Evolutionary conservation across 2,113 vertebrate genomes (phyloP).

Genomic region (Eptesicus fuscus): DNA sequence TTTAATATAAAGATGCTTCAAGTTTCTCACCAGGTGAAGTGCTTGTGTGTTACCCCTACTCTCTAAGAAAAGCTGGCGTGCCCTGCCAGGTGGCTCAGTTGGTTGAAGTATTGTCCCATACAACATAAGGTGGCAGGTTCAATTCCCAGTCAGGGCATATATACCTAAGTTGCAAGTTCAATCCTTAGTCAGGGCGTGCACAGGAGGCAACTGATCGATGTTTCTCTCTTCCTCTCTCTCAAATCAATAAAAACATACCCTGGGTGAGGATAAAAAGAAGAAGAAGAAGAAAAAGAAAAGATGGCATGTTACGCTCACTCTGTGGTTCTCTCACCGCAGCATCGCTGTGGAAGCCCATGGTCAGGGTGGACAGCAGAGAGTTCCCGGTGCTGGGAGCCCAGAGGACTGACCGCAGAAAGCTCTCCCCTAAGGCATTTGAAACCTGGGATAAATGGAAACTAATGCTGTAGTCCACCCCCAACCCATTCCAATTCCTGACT

Average conservation of each 20-base stretch:
- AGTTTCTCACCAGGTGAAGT: neutral
- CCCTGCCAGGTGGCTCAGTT: neutral
- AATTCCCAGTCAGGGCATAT: neutral
- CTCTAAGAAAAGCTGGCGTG: neutral
- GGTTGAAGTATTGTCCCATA: neutral
- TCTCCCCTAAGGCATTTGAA: accelerated
- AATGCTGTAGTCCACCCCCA: neutral
- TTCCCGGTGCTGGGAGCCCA: neutral
- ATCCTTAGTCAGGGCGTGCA: neutral
- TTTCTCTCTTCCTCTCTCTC: too few relatives aligned
- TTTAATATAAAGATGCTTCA: neutral
- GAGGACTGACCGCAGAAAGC: neutral
- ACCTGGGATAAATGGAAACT: neutral
- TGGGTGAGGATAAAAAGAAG: neutral
- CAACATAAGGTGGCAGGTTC: neutral
- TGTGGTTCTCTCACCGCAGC: neutral
- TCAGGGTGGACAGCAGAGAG: neutral
- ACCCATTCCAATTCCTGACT: accelerated
- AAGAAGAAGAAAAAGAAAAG: neutral
- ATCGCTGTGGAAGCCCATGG: accelerated
- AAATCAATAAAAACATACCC: neutral
- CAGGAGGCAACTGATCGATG: too few relatives aligned
- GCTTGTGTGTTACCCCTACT: too few relatives aligned
- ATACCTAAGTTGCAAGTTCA: neutral
- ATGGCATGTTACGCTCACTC: accelerated